Evolutionary conservation across 64 coral and sea anemone species (phyloP).

Genomic region (Dendrophyllia cribrosa): DNA sequence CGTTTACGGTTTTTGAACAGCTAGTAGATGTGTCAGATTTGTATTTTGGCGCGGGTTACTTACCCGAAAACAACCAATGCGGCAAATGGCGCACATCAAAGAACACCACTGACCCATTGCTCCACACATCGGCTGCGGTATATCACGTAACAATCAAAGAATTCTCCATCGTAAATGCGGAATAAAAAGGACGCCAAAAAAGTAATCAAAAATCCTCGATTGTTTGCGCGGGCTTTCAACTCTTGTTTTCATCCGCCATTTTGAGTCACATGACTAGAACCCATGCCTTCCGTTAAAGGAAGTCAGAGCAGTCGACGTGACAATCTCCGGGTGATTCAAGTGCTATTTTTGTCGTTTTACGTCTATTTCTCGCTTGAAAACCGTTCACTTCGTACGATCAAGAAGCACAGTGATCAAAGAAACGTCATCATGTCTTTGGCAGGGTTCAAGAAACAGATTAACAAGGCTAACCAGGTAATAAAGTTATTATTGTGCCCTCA

Average conservation of each 20-base stretch:
- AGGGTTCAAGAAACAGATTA: constrained; percentile 97
- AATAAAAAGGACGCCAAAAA: not conserved
- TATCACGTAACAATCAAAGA: not conserved
- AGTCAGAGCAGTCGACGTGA: constrained; percentile 24
- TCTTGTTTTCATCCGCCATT: constrained; percentile 64
- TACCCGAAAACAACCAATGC: constrained; percentile 96
- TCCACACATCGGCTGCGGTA: not conserved
- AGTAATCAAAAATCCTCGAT: not conserved
- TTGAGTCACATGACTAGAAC: constrained; percentile 73
- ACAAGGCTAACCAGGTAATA: constrained; percentile 97
- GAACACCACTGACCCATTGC: constrained; percentile 82
- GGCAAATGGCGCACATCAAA: constrained; percentile 76
- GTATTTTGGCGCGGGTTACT: not conserved
- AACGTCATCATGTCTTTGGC: constrained; percentile 92
- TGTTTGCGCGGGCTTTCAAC: constrained; percentile 35
- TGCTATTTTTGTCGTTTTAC: constrained; percentile 1
- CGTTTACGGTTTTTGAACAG: too few relatives aligned
- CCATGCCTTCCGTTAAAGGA: constrained; percentile 54
- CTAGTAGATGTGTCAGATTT: not conserved
- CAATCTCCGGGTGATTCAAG: not conserved
- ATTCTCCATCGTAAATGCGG: not conserved
- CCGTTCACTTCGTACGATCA: not conserved
- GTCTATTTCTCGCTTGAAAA: not conserved
- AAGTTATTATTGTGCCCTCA: not conserved
- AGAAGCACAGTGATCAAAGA: not conserved